These are phyloP conservation scores for Adoxophyes honmai DNA, from an alignment of 1,140 invertebrate species.

Conservation along the genomic window DNA sequence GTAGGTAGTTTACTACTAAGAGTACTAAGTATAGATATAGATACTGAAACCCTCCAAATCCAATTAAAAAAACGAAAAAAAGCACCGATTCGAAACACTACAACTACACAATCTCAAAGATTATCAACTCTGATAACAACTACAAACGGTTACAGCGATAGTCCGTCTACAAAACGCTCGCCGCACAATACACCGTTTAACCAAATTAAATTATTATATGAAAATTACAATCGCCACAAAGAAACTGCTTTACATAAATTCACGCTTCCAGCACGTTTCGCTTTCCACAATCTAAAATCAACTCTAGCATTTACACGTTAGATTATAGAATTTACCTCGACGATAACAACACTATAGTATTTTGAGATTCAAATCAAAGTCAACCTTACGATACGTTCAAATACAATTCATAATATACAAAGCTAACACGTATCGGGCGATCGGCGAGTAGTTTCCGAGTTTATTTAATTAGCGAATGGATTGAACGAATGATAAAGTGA, in stretches of 20 bases:
- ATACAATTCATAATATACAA: background rate
- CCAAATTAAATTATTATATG: constrained; percentile 5
- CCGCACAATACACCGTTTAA: background rate
- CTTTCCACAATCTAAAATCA: background rate
- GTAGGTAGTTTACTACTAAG: too few species aligned
- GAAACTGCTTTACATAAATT: constrained; percentile 11
- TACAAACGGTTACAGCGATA: too few species aligned
- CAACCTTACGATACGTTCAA: background rate
- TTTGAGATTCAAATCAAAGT: background rate
- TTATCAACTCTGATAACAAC: too few species aligned
- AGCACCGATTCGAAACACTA: too few species aligned
- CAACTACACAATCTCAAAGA: too few species aligned
- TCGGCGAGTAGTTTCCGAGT: constrained; percentile 1
- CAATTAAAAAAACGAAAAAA: too few species aligned
- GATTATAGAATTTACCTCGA: background rate
- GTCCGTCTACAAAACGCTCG: background rate
- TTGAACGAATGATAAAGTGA: constrained; percentile 11
- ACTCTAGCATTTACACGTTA: background rate
- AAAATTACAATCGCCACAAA: background rate
- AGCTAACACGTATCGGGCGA: background rate
- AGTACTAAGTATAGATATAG: too few species aligned
- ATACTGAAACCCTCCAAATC: too few species aligned
- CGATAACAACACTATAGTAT: background rate
- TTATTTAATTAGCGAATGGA: constrained; percentile 14
- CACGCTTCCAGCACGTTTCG: background rate